Base-by-base conservation (phyloP, 2,113 vertebrate genomes). In the Triplophysa dalaica region DNA sequence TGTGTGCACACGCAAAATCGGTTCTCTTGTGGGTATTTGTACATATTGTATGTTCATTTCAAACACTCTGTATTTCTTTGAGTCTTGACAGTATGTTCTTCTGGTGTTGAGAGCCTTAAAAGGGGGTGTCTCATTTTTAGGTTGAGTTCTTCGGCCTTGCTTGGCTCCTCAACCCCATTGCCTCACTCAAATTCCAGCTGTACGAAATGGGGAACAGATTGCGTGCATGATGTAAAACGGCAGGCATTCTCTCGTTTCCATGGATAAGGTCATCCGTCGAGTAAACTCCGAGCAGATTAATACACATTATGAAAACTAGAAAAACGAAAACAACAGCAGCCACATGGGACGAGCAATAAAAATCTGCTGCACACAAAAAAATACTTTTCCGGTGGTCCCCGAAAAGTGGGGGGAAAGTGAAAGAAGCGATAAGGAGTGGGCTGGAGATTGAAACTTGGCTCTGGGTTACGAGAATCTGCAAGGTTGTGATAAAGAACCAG, bases 121-220 rank as follows among this genome's bases (percentile, higher is more conserved):
- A 74, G n/a, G 43, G 77, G 78, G 68, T 73, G 69, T 69, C 67
- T 75, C 24, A 58, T 64, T 78, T 72, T 75, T 61, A 78, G 66
- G 60, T 67, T 66, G 58, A 48, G 26, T 50, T 79, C 69, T 82
- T 33, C 43, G 70, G 84, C 50, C 79, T 70, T 14, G 75, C 79
- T 79, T 83, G 70, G 81, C 78, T 82, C 29, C 56, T 70, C 38
- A 84, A 52, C 74, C 60, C 67, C 66, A 81, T 85, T 81, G 83
- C 83, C 76, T 81, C 83, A 85, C 70, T 81, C 50, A 67, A 79
- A 81, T 86, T 86, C 79, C 83, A 87, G 85, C 83, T 82, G 85
- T 79, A 85, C 79, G 69, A 87, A 87, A 87, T 87, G 61, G 45
- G 64, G 79, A 87, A 81, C 85, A 87, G 85, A 85, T 87, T 87